A percentile compares a stretch with the other conserved stretches of the same genome.
Evolutionary conservation across 2,113 vertebrate species (phyloP).

Genomic region (Cyprinus carpio): DNA sequence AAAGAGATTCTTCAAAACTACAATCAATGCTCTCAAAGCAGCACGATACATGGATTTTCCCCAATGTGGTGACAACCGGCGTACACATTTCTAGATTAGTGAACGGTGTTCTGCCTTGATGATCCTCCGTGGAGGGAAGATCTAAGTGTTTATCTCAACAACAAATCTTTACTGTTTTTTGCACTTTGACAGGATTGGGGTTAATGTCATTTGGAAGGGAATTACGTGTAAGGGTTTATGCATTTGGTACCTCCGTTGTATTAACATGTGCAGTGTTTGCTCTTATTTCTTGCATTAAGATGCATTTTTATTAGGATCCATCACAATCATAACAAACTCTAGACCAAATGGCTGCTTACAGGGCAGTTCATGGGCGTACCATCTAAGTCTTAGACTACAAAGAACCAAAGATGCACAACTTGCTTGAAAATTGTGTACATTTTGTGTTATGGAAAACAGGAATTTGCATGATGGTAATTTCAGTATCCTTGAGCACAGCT

Average conservation of each 20-base stretch:
- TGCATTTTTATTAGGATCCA: background rate
- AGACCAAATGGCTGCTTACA: no score
- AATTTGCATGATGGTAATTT: background rate
- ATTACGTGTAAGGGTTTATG: background rate
- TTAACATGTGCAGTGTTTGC: background rate
- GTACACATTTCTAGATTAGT: constrained; percentile 32
- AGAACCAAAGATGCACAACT: background rate
- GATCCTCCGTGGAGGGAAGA: constrained; percentile 23
- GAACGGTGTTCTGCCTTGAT: constrained; percentile 29
- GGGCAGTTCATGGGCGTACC: background rate
- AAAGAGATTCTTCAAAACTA: constrained; percentile 38
- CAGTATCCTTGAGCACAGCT: background rate
- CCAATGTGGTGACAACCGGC: background rate
- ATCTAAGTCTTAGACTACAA: background rate
- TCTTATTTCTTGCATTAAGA: background rate
- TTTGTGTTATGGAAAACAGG: background rate
- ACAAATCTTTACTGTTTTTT: constrained; percentile 3
- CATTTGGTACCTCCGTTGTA: background rate
- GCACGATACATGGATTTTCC: constrained; percentile 20
- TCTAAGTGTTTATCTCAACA: constrained; percentile 14
- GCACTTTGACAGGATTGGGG: constrained; percentile 37
- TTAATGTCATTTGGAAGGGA: constrained; percentile 29
- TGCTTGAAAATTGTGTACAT: background rate
- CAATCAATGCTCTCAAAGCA: constrained; percentile 44
- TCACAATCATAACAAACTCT: no score